Evolutionary conservation across 2,888 invertebrate species (phyloP), one percentile per base, ranked within the genome.

Genomic region (Drosophila barbarae): DNA sequence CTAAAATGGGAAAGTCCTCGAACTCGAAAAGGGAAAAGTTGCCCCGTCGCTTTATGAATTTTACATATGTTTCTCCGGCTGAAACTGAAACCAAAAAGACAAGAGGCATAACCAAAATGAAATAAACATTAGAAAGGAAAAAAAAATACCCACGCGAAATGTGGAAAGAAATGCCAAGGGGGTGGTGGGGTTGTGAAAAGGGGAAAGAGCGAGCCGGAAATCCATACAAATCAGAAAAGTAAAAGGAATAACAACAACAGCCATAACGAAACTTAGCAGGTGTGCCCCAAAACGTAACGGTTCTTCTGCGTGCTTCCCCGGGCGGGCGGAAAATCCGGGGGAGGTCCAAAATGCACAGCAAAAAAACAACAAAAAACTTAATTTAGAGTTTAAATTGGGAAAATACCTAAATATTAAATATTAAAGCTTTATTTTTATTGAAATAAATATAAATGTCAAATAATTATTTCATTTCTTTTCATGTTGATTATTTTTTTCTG

Each of bases 201-300:
- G 30, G 32, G 15, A 28, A 39, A 34, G 28, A 47, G 26, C 52
- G 26, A 35, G 30, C 32, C 28, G 57, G 55, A 69, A 64, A 69
- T 69, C 69, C 71, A 71, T 70, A 69, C 71, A 71, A 71, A 69
- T 69, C 71, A 69, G 52, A 71, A 69, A 71, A 64, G 55, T 51
- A 56, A 63, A 56, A 61, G 49, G 42, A 59, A 68, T 44, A 49
- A 68, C 36, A 35, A 65, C 46, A 54, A 64, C 35, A 28, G 65
- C 32, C 66, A 52, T 44, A 67, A 57, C 49, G 50, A 51, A 66
- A 67, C 51, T 64, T 57, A 64, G 71, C 69, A 69, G 69, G 69
- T 69, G 69, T 56, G 71, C 63, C 56, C 44, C 38, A 39, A 49
- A 49, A 50, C 53, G 46, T 47, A 55, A 55, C 42, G 46, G 60